These are phyloP conservation scores for Lycia hirtaria DNA, from an alignment of 2,888 invertebrate species.

Conservation along the genomic window DNA sequence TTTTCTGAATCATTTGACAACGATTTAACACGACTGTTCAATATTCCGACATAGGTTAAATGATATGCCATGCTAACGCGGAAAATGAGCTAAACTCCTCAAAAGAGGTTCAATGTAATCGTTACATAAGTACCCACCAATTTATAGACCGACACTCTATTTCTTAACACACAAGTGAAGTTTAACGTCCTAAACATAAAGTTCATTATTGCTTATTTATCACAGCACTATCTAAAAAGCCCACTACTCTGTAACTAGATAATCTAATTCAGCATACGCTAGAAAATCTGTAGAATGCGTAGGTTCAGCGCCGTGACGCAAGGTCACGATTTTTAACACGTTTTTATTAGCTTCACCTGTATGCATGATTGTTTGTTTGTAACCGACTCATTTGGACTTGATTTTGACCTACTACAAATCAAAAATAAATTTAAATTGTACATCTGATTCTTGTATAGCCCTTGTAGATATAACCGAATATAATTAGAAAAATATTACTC, in stretches of 20 bases:
- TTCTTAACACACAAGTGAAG: background rate
- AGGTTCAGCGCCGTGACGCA: background rate
- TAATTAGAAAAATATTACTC: no score
- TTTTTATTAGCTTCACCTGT: background rate
- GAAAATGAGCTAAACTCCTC: background rate
- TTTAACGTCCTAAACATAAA: background rate
- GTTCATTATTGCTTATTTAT: conserved; percentile 1
- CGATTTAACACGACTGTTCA: no score
- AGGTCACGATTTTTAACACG: background rate
- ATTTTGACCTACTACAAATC: no score
- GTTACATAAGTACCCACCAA: background rate
- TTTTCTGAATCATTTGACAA: no score
- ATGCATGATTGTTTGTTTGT: no score
- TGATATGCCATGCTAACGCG: no score
- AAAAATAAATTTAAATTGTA: no score
- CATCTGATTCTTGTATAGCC: no score
- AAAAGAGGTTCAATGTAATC: background rate
- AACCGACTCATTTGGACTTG: no score
- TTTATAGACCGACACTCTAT: background rate
- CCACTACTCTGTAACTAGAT: background rate
- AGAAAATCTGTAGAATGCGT: background rate
- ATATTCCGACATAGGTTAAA: no score
- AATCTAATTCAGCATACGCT: background rate
- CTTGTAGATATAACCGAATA: no score
- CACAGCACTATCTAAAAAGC: background rate